A percentile compares a stretch with the other conserved stretches of the same genome.
These are phyloP conservation scores for Burhinus oedicnemus DNA, from an alignment of 2,113 vertebrate genomes.

Conservation along the genomic window DNA sequence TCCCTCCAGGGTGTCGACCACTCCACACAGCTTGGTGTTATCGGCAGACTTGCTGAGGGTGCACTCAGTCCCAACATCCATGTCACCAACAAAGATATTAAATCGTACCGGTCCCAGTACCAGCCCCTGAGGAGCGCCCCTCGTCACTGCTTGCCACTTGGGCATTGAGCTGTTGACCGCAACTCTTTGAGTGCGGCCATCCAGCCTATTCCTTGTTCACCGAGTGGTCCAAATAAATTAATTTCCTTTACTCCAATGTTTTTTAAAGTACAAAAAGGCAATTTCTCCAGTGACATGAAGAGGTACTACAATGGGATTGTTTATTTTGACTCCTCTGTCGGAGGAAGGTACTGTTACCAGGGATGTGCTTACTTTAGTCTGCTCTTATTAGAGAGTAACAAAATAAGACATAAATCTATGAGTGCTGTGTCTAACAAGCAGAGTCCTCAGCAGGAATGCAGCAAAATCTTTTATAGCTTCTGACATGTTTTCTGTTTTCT, in stretches of 20 bases:
- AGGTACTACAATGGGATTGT: not conserved
- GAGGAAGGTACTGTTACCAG: not conserved
- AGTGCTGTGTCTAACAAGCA: not conserved
- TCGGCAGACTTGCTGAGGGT: too few relatives aligned
- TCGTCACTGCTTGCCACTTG: too few relatives aligned
- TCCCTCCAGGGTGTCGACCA: too few relatives aligned
- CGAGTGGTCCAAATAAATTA: too few relatives aligned
- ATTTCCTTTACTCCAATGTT: not conserved
- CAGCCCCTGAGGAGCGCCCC: too few relatives aligned
- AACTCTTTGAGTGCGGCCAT: too few relatives aligned
- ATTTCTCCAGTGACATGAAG: not conserved
- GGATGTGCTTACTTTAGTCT: not conserved
- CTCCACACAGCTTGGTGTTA: too few relatives aligned
- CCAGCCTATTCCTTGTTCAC: too few relatives aligned
- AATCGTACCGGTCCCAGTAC: too few relatives aligned
- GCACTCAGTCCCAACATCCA: too few relatives aligned
- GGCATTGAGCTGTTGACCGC: too few relatives aligned
- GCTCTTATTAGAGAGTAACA: not conserved
- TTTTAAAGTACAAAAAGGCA: not conserved
- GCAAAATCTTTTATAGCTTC: not conserved
- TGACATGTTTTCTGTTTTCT: not conserved
- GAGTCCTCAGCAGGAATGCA: not conserved
- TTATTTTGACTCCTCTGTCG: not conserved
- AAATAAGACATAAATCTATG: not conserved
- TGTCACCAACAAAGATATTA: too few relatives aligned